Base-by-base conservation (phyloP, 2,888 invertebrate species). In the Drosophila gaucha region DNA sequence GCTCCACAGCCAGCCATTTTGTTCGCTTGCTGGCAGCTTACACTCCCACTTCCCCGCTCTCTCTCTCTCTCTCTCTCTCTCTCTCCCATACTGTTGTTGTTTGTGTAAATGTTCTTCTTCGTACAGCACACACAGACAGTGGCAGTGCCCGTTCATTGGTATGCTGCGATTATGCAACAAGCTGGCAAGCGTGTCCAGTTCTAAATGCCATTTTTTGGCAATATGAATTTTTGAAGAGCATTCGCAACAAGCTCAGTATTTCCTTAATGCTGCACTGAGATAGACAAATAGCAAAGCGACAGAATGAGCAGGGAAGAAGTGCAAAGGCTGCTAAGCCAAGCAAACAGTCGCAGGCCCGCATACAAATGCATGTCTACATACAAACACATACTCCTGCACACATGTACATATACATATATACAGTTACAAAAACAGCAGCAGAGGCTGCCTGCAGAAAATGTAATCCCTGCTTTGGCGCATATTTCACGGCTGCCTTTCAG, bases 161-260 rank as follows among this genome's bases (percentile, higher is more conserved):
- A 35, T 49, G 58, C 28, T 56, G 58, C 64, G 76, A 80, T 80
- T 83, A 83, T 64, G 83, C 83, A 76, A 83, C 78, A 80, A 77
- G 70, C 65, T 74, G 41, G 39, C 47, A 50, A 26, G 65, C 26
- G 59, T 67, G 66, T 69, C 64, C 67, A 49, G 22, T 63, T 69
- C 24, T 14, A 54, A 49, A 50, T 64, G 49, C 54, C 43, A 49
- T 77, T 73, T 76, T 80, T 73, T 62, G 75, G 59, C 60, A 26
- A 51, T 68, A 79, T 86, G 65, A 47, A 86, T 86, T 77, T 74
- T 77, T 68, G 65, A 82, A 47, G 26, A 60, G 38, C 60, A 24
- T 56, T 47, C 49, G 54, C 56, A 60, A 70, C 54, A 60, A 10
- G 55, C 43, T 38, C 46, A 16, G 46, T 31, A 31, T 46, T 54